These are phyloP conservation scores for Takifugu bimaculatus DNA, from an alignment of 2,113 vertebrate genomes.

Conservation along the genomic window DNA sequence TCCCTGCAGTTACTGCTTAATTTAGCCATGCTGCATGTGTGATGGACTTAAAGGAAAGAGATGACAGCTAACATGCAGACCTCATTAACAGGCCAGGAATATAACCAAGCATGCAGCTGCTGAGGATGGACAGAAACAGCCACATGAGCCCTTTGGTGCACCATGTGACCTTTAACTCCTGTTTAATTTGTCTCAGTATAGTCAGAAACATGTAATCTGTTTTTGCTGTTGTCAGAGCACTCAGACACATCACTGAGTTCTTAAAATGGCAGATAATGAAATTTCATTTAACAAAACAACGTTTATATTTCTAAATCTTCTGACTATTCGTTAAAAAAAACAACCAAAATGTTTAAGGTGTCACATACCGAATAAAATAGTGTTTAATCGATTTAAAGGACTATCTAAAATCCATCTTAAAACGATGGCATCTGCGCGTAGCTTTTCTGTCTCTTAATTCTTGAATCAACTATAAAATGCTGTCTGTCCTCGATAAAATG, in stretches of 20 bases:
- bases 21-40: conserved; percentile 32
- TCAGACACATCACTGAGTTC: too few relatives aligned
- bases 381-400: too few relatives aligned
- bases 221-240: neutral
- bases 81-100: conserved; percentile 57
- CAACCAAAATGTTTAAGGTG: too few relatives aligned
- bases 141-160: conserved; percentile 35
- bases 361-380: too few relatives aligned
- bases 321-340: neutral
- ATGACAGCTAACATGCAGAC: conserved; percentile 58
- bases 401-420: too few relatives aligned
- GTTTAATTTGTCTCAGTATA: conserved; percentile 11
- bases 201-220: conserved; percentile 6
- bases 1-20: conserved; percentile 39
- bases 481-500: neutral
- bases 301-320: neutral
- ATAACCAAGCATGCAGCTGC: conserved; percentile 57
- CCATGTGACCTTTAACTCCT: conserved; percentile 23
- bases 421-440: too few relatives aligned
- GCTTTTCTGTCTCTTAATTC: neutral
- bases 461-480: neutral
- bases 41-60: conserved; percentile 52
- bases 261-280: neutral
- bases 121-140: conserved; percentile 28
- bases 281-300: neutral